Base-by-base conservation (phyloP, 2,797 vertebrate species). In the Bovichtus variegatus region DNA sequence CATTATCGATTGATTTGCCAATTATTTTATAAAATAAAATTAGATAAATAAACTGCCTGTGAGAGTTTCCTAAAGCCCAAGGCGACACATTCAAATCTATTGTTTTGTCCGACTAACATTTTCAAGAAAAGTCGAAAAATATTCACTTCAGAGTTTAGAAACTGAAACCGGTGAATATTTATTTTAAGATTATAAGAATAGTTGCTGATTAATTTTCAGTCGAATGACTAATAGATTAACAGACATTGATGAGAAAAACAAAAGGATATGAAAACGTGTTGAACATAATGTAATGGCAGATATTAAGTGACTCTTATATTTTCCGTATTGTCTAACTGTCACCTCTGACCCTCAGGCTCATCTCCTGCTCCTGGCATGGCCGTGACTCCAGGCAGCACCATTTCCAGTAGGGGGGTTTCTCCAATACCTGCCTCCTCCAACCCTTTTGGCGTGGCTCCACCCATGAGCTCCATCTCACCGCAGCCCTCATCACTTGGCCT, bases 401-500 rank as follows among this genome's bases (percentile, higher is more conserved):
- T 96, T 78, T 96, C 95, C 62, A 96, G 95, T 74, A 74, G 95
- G 67, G 95, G 95, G 6, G 95, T 96, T 53, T 96, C 95, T 58
- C 95, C 95, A 10, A 94, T 87, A 31, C 95, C 95, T n/a, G 89
- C 91, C 9, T 90, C 93, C 55, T 95, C 95, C 19, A 96, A 96
- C 89, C 95, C 95, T 4, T 96, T 96, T 18, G 95, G 95, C 10
- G 90, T 92, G 49, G 93, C 93, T 44, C 92, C 93, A 18, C 58
- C 94, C 59, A 93, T 96, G 94, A 88, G 90, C 74, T 96, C 95
- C 62, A 95, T 96, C 82, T 96, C 95, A 67, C 95, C 95, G 55
- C 95, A 96, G 91, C 94, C 95, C 68, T 95, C 95, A n/a, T 95
- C 94, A 6, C 93, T 96, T 7, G 95, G 95, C 78, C 90, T 96